Evolutionary conservation across 2,797 vertebrate genomes (phyloP).

Genomic region (Pelobates cultripes): DNA sequence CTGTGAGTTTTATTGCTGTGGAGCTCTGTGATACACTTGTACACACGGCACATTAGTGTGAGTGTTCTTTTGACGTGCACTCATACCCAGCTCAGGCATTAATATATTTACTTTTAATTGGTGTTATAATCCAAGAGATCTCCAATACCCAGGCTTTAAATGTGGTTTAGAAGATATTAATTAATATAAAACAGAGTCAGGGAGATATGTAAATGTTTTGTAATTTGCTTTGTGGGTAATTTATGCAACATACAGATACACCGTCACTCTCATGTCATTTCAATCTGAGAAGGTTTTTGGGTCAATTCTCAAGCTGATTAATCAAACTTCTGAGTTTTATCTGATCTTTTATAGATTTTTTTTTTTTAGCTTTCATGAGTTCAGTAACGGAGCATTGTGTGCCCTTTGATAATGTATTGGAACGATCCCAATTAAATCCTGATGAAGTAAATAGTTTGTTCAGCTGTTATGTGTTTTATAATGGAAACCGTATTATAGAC

Average conservation of each 20-base stretch:
- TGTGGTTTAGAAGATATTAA: too few relatives aligned
- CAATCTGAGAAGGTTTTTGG: background rate
- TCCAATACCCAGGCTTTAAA: too few relatives aligned
- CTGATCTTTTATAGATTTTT: conserved; percentile 24
- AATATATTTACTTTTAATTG: too few relatives aligned
- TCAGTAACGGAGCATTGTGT: background rate
- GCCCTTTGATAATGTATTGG: conserved; percentile 12
- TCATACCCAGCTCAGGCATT: too few relatives aligned
- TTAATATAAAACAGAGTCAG: too few relatives aligned
- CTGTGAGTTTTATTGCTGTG: too few relatives aligned
- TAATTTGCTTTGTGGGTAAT: too few relatives aligned
- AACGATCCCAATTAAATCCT: conserved; percentile 27
- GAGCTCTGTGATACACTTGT: too few relatives aligned
- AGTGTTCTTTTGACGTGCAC: too few relatives aligned
- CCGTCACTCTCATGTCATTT: background rate
- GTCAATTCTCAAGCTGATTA: background rate
- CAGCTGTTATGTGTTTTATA: conserved; percentile 10
- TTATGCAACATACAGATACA: background rate
- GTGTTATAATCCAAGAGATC: too few relatives aligned
- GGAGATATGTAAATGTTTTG: too few relatives aligned
- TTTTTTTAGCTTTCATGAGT: conserved; percentile 23
- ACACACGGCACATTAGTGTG: too few relatives aligned
- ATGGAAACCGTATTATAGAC: background rate
- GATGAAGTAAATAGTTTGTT: conserved; percentile 9
- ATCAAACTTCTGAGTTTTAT: conserved; percentile 3